Base-by-base conservation (phyloP, 2,888 invertebrate genomes). In the Noctua comes region DNA sequence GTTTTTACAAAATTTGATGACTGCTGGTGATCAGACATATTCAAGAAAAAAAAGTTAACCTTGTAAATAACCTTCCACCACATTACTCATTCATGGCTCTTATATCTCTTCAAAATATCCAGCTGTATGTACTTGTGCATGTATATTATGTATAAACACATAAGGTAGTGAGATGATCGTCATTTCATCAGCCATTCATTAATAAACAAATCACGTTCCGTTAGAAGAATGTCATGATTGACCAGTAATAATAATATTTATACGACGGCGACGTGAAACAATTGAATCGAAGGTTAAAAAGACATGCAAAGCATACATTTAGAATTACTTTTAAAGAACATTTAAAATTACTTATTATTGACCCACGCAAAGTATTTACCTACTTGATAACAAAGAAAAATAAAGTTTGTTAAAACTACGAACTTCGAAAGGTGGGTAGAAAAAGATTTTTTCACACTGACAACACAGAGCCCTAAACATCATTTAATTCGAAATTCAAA, bases 201-300 rank as follows among this genome's bases (percentile, higher is more conserved):
- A 36, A 1, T 66, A 83, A 66, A 66, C 73, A 70, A 57, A 66
- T 68, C 86, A 84, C 83, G 84, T 83, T 27, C 62, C 11, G 51
- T 21, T 57, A 77, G 0, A 84, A 66, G 86, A 75, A 84, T 73
- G 83, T 64, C 83, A 69, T 51, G 68, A 77, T 73, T 80, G 51
- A 62, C 24, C 65, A 74, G 36, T 66, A 72, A 51, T 59, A 69
- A 31, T 73, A 69, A 31, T 73, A 76, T 68, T 13, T 36, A 73
- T 68, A 6, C 59, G 31, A 68, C 57, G 54, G 4, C 59, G 31
- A 68, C 57, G 54, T 57, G 68, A 76, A 71, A 81, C 75, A 65
- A 83, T 73, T 59, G 68, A 77, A 68, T 40, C 57, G 27, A 72
- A 82, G 73, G 83, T 74, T 77, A n/a, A 75, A 59, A 54, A 65